These are phyloP conservation scores for Phengaris alcon DNA, from an alignment of 2,888 invertebrate species.

Conservation along the genomic window DNA sequence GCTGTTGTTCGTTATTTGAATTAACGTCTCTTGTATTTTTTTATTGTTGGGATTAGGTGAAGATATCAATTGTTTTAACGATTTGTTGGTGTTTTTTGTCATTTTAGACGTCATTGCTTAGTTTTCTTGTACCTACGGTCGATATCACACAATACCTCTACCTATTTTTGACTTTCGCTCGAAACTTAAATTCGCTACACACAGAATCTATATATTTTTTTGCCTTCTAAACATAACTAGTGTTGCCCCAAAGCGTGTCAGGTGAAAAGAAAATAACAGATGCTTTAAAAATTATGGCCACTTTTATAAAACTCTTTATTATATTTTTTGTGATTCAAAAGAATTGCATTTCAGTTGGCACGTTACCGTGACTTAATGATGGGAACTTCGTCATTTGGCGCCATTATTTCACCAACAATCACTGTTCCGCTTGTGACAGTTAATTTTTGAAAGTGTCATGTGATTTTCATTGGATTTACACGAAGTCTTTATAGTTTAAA, in stretches of 20 bases:
- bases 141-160: no score
- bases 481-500: slow-evolving; percentile 42
- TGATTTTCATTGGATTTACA: slow-evolving; percentile 35
- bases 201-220: no score
- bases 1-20: slow-evolving; percentile 22
- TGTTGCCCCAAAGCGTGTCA: slow-evolving; percentile 3
- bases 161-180: no score
- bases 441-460: slow-evolving; percentile 53
- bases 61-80: not conserved
- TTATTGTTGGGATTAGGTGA: slow-evolving; percentile 8
- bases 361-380: slow-evolving; percentile 43
- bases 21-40: slow-evolving; percentile 14
- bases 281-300: slow-evolving; percentile 24
- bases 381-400: slow-evolving; percentile 49
- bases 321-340: slow-evolving; percentile 38
- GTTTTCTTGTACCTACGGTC: no score
- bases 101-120: no score
- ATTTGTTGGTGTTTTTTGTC: not conserved
- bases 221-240: not conserved
- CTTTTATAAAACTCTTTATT: slow-evolving; percentile 35
- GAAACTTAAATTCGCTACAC: no score
- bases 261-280: slow-evolving; percentile 22
- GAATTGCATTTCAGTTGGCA: slow-evolving; percentile 39
- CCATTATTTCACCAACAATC: slow-evolving; percentile 51
- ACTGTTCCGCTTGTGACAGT: slow-evolving; percentile 50